These are phyloP conservation scores for Leptura quadrifasciata DNA, from an alignment of 2,888 invertebrate species.

Conservation along the genomic window DNA sequence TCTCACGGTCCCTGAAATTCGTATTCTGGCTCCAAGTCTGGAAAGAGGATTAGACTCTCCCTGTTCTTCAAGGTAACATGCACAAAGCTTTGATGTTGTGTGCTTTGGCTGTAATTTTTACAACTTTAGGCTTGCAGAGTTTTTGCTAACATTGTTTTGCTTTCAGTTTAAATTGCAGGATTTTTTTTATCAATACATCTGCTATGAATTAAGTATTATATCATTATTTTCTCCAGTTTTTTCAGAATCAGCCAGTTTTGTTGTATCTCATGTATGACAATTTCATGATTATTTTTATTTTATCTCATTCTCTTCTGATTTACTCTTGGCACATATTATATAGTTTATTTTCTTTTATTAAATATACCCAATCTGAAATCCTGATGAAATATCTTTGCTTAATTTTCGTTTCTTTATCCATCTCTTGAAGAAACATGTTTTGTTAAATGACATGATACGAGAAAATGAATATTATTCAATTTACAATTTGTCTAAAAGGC, in stretches of 20 bases:
- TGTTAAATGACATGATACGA: no score
- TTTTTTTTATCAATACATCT: slow-evolving; percentile 17
- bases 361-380: no score
- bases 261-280: background rate
- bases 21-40: slow-evolving; percentile 88
- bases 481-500: no score
- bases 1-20: slow-evolving; percentile 87
- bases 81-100: slow-evolving; percentile 54
- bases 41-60: slow-evolving; percentile 84
- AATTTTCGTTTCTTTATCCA: no score
- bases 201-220: background rate
- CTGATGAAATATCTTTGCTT: no score
- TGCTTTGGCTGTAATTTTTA: slow-evolving; percentile 44
- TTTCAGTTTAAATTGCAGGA: slow-evolving; percentile 17
- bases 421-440: no score
- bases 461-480: no score
- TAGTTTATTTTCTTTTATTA: no score
- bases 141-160: background rate
- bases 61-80: slow-evolving; percentile 65
- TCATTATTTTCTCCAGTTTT: background rate
- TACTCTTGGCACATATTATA: background rate
- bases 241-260: background rate
- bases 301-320: background rate
- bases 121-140: background rate
- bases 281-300: background rate